Evolutionary conservation across 2,797 vertebrate species (phyloP), one percentile per base, ranked within the genome.

Genomic region (Betta splendens): DNA sequence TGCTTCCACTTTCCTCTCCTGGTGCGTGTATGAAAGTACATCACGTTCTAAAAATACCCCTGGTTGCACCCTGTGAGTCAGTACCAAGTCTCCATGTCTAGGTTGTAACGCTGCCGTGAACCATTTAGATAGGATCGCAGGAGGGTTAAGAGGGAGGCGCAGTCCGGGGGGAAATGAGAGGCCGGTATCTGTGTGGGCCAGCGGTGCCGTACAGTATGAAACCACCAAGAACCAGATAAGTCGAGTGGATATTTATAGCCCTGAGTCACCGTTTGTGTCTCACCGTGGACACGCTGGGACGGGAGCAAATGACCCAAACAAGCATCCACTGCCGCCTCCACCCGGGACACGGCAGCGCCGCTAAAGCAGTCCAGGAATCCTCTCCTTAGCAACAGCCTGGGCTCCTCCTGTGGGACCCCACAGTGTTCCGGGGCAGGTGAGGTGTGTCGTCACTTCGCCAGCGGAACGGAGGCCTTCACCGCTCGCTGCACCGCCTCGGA

Each of bases 11-110:
- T 67, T 50, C 39, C 56, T 59, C 29, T 8, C 12, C 29, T 46
- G 52, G 1, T 64, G 57, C 20, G 69, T 75, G 57, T 49, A 64
- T 62, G 28, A 72, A 64, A 56, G 70, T 49, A 16, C 61, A 65
- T 77, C 73, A 77, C 18, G 53, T 68, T 81, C 69, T 83, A 77
- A 77, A 81, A 80, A 84, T 71, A 79, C 9, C 46, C 26, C 26
- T 18, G 21, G 13, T 20, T n/a, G 7, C 23, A 31, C n/a, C 23
- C 45, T 21, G 4, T 38, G 51, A 47, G 40, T 77, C 62, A 63
- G 39, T 13, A 46, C 59, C 46, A 72, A 26, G 43, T 64, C 66
- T 40, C 26, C 26, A 49, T 61, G 65, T 45, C 53, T 60, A 42
- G 66, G 36, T 77, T 51, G 15, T 57, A 72, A 48, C 51, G 60